Evolutionary conservation across 2,113 vertebrate genomes (phyloP), one percentile per base, ranked within the genome.

Genomic region (Prunella himalayana): DNA sequence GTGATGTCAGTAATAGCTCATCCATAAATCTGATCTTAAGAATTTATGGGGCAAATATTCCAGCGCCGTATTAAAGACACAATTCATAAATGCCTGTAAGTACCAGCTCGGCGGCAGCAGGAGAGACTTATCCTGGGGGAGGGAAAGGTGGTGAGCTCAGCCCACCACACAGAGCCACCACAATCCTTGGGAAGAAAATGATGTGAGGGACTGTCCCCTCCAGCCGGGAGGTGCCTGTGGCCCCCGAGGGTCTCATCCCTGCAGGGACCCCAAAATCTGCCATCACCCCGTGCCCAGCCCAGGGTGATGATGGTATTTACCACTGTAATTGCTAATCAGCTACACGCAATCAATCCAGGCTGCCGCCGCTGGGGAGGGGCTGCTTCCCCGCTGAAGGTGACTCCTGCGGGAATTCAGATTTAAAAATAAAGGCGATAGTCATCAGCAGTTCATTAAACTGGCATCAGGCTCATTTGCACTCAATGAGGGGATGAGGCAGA

Each of bases 271-370:
- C 57, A 22, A 27, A 17, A 4, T 27, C 60, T 88, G 73, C 86
- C 71, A 8, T 2, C 31, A 2, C 65, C 77, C 60, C 23, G 10
- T 92, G 75, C 66, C 92, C 85, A 57, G 92, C 94, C 37, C 72
- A 7, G 64, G 66, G 61, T 50, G 94, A 89, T 50, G 94, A 89
- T 33, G 53, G 65, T 50, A 42, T 93, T 92, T 87, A 76, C 81
- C 10, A 30, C 81, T 44, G 57, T 97, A 97, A 98, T 98, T 98
- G 96, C 97, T 98, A 98, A 98, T 98, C 97, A 98, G 95, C 70
- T 30, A 13, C 82, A 94, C 89, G 97, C 97, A 98, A 97, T 98
- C 98, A 98, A 78, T 85, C 60, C 92, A 6, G 14, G 31, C 51
- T 51, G 31, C 91, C 15, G 18, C 35, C 33, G 6, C 64, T 35